Conservation (phyloP, 2,888 invertebrate species). For the Netelia melanura region DNA sequence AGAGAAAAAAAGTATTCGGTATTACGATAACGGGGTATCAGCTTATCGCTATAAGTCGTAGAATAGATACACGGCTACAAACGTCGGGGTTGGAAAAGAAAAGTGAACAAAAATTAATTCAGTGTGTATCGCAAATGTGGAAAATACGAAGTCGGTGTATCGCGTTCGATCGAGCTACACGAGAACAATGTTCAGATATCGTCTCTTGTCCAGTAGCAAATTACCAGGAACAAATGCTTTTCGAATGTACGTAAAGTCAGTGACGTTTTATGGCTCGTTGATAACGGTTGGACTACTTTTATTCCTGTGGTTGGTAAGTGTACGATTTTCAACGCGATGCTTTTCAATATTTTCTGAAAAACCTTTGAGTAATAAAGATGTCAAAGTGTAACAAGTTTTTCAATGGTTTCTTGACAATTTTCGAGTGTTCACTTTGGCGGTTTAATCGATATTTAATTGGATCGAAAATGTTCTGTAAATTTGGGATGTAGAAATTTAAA, state of each 20-base stretch:
- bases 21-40: not conserved
- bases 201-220: constrained; percentile 15
- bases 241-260: constrained; percentile 33
- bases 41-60: not conserved
- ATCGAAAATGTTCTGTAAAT: too few relatives aligned
- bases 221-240: constrained; percentile 2
- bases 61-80: not conserved
- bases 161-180: not conserved
- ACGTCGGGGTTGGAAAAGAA: not conserved
- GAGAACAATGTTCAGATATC: constrained; percentile 38
- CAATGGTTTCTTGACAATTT: too few relatives aligned
- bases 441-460: too few relatives aligned
- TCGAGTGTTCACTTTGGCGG: too few relatives aligned
- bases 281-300: constrained; percentile 6
- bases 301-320: constrained; percentile 54
- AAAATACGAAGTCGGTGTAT: not conserved
- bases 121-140: constrained; percentile 10
- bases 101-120: constrained; percentile 13
- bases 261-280: not conserved
- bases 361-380: not conserved
- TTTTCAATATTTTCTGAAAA: not conserved
- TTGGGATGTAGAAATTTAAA: too few relatives aligned
- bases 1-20: not conserved
- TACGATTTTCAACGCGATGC: not conserved
- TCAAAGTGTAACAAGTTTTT: too few relatives aligned